phyloP scores from a whole-genome alignment of 1,140 invertebrate species.

The Babylonia areolata region DNA sequence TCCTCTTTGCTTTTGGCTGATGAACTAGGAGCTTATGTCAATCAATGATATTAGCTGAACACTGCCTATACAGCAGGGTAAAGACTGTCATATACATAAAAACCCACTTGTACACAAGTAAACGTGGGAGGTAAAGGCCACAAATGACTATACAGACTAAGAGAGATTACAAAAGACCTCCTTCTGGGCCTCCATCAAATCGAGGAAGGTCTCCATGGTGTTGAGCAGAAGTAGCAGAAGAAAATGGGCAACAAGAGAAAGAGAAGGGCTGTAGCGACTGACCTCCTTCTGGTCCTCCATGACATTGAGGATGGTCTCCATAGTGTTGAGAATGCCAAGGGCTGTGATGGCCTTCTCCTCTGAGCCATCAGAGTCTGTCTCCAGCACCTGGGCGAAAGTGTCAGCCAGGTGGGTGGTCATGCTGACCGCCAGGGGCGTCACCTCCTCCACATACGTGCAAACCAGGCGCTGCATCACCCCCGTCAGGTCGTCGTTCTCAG shows the following conservation, averaged over 20 bases:
- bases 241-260: not conserved
- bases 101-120: too few species aligned
- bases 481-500: conserved; percentile 98
- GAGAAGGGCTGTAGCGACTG: not conserved
- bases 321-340: conserved; percentile 96
- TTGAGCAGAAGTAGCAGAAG: too few species aligned
- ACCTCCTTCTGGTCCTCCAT: conserved; percentile 90
- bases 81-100: too few species aligned
- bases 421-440: conserved; percentile 95
- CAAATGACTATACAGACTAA: too few species aligned
- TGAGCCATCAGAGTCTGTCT: conserved; percentile 84
- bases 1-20: too few species aligned
- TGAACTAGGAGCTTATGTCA: too few species aligned
- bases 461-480: conserved; percentile 97
- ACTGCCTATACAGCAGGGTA: too few species aligned
- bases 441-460: conserved; percentile 91
- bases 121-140: too few species aligned
- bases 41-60: too few species aligned
- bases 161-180: too few species aligned
- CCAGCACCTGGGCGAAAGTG: conserved; percentile 91
- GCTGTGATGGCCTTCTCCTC: conserved; percentile 98
- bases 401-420: conserved; percentile 96
- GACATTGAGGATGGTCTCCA: conserved; percentile 95
- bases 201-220: too few species aligned
- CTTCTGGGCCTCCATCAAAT: too few species aligned